Base-by-base conservation (phyloP, 2,888 invertebrate genomes). In the Synergus laeviventris region DNA sequence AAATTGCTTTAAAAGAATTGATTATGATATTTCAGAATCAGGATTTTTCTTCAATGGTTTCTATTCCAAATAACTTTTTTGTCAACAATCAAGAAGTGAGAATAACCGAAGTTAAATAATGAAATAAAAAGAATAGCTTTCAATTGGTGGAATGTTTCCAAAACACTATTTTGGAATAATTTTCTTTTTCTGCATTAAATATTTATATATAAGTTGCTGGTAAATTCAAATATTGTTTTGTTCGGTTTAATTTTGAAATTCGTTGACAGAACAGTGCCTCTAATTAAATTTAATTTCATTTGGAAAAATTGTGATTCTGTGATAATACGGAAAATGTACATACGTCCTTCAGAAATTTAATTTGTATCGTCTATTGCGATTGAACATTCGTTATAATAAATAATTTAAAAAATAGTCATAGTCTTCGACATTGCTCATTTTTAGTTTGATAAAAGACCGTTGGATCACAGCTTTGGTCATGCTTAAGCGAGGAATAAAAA, bases 391-490 rank as follows among this genome's bases (percentile, higher is more conserved):
- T 45, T 54, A 36, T 49, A 31, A 49, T 49, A 49, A 70, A 31
- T 31, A 49, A 39, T 24, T 45, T 49, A 5, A 12, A 45, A 70
- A 70, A 70, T 70, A 70, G 49, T 70, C 49, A 70, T 31, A 66
- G 49, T 31, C 24, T 45, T 45, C 49, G 49, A 70, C 45, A 49
- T 70, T 70, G 31, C 70, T 70, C 49, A 70, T 70, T 64, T 70
- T 70, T 49, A 70, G 49, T 70, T 70, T 49, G 16, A 59, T 24
- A 56, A 45, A 66, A 66, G 21, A 49, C 24, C 66, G 45, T 66
- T 42, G 45, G 31, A n/a, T 70, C 70, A 31, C 31, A 70, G 31
- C 70, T 70, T 70, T 70, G 70, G 49, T 70, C 49, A 49, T 70
- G 36, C 54, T 70, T 36, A n/a, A 70, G 31, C 49, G 49, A 70